Conservation (phyloP, 2,113 vertebrate genomes). For the Aptenodytes patagonicus region DNA sequence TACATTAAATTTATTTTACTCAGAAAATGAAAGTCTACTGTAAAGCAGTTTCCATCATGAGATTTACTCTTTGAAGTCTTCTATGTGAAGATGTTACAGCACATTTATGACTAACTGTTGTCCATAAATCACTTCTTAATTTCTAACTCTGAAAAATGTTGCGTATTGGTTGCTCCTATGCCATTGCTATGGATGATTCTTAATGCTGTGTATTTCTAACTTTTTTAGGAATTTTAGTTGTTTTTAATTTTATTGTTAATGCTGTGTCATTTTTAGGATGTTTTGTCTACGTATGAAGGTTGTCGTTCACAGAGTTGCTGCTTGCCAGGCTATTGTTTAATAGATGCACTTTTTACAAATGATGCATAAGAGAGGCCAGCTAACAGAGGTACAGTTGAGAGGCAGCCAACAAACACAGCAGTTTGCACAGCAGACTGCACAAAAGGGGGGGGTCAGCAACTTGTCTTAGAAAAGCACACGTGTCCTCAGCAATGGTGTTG, state of each 20-base stretch:
- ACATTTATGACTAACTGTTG: not conserved
- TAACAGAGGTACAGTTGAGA: not conserved
- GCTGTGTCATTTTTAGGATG: not conserved
- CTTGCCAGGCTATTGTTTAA: not conserved
- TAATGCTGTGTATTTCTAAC: not conserved
- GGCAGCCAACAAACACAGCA: fast-evolving
- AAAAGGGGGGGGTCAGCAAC: not conserved
- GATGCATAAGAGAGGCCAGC: not conserved
- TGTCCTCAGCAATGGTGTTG: not conserved
- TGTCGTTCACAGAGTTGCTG: not conserved
- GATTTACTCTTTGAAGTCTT: not conserved
- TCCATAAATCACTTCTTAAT: not conserved
- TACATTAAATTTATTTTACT: not conserved
- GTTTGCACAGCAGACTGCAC: not conserved
- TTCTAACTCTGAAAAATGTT: not conserved
- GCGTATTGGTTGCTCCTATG: not conserved
- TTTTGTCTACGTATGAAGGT: not conserved
- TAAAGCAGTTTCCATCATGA: not conserved
- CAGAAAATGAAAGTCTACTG: not conserved
- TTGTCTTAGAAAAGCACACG: not conserved
- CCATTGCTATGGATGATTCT: not conserved
- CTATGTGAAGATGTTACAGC: not conserved
- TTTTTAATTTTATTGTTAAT: not conserved
- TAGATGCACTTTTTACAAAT: not conserved
- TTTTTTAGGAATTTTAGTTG: not conserved